These are phyloP conservation scores for Streptopelia turtur DNA, from an alignment of 2,797 vertebrate genomes.

Conservation along the genomic window DNA sequence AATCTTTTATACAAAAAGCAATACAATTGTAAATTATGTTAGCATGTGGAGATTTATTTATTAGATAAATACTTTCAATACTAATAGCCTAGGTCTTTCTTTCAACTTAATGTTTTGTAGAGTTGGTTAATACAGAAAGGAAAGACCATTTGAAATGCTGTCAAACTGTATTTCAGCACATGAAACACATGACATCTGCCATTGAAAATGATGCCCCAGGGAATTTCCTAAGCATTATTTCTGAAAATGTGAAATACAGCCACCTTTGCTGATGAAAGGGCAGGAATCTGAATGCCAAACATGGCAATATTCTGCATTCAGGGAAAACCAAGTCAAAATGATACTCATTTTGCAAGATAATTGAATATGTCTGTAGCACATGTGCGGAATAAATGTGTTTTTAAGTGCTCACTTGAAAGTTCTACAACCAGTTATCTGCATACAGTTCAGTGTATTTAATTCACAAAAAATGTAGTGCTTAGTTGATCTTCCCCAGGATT, in stretches of 20 bases:
- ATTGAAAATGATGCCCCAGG: neutral
- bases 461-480: neutral
- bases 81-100: neutral
- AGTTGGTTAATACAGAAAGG: neutral
- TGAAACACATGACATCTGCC: neutral
- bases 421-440: neutral
- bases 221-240: conserved; percentile 7
- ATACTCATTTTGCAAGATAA: neutral
- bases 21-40: neutral
- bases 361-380: neutral
- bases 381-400: neutral
- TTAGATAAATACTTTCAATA: neutral
- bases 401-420: neutral
- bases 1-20: neutral
- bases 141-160: neutral
- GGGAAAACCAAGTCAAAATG: neutral
- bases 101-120: neutral
- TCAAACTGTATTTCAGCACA: neutral
- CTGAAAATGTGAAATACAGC: neutral
- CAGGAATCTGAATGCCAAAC: neutral
- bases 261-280: neutral
- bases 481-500: conserved; percentile 4
- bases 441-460: neutral
- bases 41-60: neutral
- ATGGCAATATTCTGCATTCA: neutral